Evolutionary conservation across 1,140 invertebrate species (phyloP).

Genomic region (Lordiphosa clarofinis): DNA sequence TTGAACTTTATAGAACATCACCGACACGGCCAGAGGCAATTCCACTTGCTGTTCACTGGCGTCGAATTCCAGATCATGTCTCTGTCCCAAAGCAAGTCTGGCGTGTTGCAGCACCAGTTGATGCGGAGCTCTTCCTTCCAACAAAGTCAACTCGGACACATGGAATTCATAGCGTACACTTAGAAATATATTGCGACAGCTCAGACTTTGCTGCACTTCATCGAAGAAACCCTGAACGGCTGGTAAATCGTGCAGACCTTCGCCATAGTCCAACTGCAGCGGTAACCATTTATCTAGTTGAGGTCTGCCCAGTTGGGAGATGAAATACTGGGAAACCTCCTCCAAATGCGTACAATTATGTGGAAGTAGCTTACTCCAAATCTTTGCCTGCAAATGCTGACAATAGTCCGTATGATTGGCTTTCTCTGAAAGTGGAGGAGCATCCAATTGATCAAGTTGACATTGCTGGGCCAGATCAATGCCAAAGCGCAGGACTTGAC

Average conservation of each 20-base stretch:
- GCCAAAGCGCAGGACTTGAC: conserved; percentile 39
- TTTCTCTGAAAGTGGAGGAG: conserved; percentile 13
- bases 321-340: conserved; percentile 25
- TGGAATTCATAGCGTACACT: conserved; percentile 67
- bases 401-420: conserved; percentile 63
- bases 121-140: conserved; percentile 26
- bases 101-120: conserved; percentile 56
- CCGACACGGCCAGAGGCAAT: conserved; percentile 53
- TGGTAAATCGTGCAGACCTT: conserved; percentile 10
- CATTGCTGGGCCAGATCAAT: conserved; percentile 53
- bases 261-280: conserved; percentile 34
- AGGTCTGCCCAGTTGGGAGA: conserved; percentile 65
- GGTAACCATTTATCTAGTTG: conserved; percentile 52
- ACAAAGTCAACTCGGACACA: conserved; percentile 24
- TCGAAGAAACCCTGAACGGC: conserved; percentile 40
- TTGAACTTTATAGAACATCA: conserved; percentile 55
- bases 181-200: conserved; percentile 64
- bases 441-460: conserved; percentile 24
- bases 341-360: conserved; percentile 26
- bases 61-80: conserved; percentile 67
- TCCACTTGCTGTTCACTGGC: conserved; percentile 44
- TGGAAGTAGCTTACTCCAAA: conserved; percentile 48
- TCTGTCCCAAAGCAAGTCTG: conserved; percentile 44
- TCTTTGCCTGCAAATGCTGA: conserved; percentile 39
- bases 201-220: conserved; percentile 41